Conservation (phyloP, 2,113 vertebrate species). For the Toxostoma redivivum region DNA sequence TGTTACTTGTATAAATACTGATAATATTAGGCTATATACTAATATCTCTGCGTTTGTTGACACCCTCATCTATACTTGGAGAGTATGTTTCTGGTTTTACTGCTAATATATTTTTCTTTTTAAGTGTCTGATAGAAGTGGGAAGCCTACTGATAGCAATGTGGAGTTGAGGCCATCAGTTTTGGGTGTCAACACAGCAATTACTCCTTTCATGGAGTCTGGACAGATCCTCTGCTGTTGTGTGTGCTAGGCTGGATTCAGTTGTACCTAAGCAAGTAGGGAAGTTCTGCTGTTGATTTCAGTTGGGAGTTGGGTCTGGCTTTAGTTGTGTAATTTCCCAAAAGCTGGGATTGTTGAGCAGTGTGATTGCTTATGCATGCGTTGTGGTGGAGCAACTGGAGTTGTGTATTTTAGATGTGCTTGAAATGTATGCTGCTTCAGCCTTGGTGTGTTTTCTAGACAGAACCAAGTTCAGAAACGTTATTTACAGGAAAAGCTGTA, state of each 20-base stretch:
- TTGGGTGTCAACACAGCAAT: background rate
- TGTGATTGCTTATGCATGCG: fast-evolving
- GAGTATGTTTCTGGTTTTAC: background rate
- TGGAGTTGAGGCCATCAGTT: background rate
- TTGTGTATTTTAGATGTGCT: background rate
- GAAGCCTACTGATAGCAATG: background rate
- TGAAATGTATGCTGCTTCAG: background rate
- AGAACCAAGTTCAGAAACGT: background rate
- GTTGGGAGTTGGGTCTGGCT: background rate
- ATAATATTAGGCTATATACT: background rate
- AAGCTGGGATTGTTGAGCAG: background rate
- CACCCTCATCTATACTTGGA: background rate
- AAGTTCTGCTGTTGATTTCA: background rate
- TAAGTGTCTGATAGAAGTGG: background rate
- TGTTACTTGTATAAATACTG: background rate
- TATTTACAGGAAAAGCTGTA: background rate
- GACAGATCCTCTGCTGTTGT: background rate
- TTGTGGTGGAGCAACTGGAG: background rate
- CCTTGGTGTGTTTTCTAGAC: background rate
- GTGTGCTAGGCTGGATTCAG: background rate
- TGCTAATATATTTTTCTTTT: background rate
- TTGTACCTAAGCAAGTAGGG: background rate
- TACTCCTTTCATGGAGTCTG: background rate
- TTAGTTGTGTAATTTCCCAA: background rate
- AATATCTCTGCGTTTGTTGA: background rate